Base-by-base conservation (phyloP, 2,113 vertebrate genomes). In the Oxygymnocypris stewartii region DNA sequence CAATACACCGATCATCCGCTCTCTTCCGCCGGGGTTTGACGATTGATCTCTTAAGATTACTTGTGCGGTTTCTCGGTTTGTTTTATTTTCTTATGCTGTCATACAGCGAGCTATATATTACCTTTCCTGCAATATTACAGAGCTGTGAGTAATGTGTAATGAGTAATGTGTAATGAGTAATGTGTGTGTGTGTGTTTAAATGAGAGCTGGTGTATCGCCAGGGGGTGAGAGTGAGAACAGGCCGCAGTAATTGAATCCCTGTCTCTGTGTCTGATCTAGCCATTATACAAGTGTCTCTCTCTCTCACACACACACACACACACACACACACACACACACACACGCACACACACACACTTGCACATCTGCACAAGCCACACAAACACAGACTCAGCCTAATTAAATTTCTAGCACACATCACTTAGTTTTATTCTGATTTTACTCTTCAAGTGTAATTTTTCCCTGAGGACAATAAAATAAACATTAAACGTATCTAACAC, bases 221-320 rank as follows among this genome's bases (percentile, higher is more conserved):
- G 54, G 81, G 91, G 93, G 92, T 92, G 91, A 91, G 90, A 93
- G 93, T 90, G 92, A 94, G 90, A 94, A 94, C 92, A 93, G 93
- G 91, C 91, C 89, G 86, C 92, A 91, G 92, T 93, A 94, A 95
- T 94, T 95, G 93, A 93, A 94, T 95, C 92, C 91, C 88, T 93
- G 93, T 92, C 94, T 93, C 92, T 91, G 94, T 87, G 85, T 88
- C 86, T 88, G 93, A 92, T 92, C 90, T 93, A 90, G 91, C 90
- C 91, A 93, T 94, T 93, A 94, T 90, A 91, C 85, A 92, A 91
- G 67, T 54, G 67, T 78, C 87, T 79, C 84, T n/a, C 28, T 57
- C 84, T 77, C n/a, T n/a, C 28, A 31, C 28, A 31, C 28, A 31
- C 67, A 54, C 84, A 31, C 84, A 69, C 65, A 40, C 42, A 83